Conservation (phyloP, 1,140 invertebrate species). For the honey bee (Apis mellifera) region Amel_HAv3.1 CM009933.2:10927501-10928000, state of each 20-base stretch:
- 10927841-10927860: too few species aligned
- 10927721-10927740: background rate
- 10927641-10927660: slow-evolving; percentile 25
- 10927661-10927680: background rate
- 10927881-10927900: too few species aligned
- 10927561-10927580: slow-evolving; percentile 63
- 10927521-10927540: slow-evolving; percentile 70
- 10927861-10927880: too few species aligned
- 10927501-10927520: background rate
- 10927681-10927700: background rate
- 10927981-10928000: background rate
- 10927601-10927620: slow-evolving; percentile 74
- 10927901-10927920: too few species aligned
- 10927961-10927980: background rate
- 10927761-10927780: too few species aligned
- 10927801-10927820: too few species aligned
- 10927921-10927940: too few species aligned
- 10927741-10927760: too few species aligned
- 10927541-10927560: slow-evolving; percentile 72
- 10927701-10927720: background rate
- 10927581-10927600: slow-evolving; percentile 52
- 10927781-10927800: too few species aligned
- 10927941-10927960: too few species aligned
- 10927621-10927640: slow-evolving; percentile 35
- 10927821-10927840: too few species aligned